Evolutionary conservation across 2,888 invertebrate species (phyloP).

Genomic region (Sinohyriopsis cumingii): DNA sequence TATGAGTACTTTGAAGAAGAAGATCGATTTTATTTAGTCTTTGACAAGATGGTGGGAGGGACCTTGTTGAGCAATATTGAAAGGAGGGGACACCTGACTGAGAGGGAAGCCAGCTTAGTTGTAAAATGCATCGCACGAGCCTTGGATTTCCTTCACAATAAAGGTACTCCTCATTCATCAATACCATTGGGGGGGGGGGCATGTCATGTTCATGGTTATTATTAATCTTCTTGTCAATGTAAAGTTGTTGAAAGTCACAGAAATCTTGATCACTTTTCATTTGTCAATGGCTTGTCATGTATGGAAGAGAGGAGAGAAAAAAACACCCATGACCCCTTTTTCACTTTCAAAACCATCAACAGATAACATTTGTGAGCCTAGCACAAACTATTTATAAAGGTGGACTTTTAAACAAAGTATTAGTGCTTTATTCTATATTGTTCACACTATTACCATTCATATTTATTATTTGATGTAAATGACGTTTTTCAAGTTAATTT

Average conservation of each 20-base stretch:
- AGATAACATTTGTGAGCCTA: no score
- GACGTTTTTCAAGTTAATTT: no score
- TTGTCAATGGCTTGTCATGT: neutral
- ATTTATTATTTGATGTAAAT: neutral
- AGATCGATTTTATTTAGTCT: constrained; percentile 92
- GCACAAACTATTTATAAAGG: no score
- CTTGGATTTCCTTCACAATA: constrained; percentile 94
- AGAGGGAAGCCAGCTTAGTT: constrained; percentile 95
- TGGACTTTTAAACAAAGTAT: no score
- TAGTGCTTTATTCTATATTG: no score
- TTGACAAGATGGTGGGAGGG: constrained; percentile 94
- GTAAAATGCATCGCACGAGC: constrained; percentile 95
- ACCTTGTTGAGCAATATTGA: constrained; percentile 94
- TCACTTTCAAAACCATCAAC: no score
- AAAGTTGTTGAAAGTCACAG: no score
- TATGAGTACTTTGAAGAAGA: constrained; percentile 94
- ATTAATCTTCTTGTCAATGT: no score
- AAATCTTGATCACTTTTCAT: neutral
- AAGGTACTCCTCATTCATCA: constrained; percentile 73
- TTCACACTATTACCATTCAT: neutral
- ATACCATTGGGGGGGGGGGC: neutral
- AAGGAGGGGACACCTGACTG: constrained; percentile 92
- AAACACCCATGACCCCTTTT: no score
- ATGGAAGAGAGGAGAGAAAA: neutral
- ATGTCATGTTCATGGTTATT: neutral